Evolutionary conservation across 2,113 vertebrate genomes (phyloP), one percentile per base, ranked within the genome.

Genomic region (Gallinago undulata): DNA sequence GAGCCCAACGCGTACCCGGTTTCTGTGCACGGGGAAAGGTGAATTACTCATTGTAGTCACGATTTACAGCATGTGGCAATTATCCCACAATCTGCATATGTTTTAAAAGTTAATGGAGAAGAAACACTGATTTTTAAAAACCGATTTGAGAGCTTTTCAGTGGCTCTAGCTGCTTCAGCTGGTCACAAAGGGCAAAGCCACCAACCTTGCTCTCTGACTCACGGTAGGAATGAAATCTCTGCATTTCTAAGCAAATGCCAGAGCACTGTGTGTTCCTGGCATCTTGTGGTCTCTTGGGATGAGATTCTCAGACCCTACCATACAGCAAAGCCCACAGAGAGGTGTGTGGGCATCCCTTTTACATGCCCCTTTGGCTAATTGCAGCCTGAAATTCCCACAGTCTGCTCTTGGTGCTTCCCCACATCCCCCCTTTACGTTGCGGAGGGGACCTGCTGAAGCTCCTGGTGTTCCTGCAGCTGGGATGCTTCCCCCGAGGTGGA

Each of bases 91-190:
- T 81, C 85, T 72, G 19, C 5, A 0, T 28, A 10, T n/a, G 39
- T n/a, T 90, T 83, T 74, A 16, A 63, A 85, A 92, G 35, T 56
- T 68, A 75, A 25, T 35, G 77, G 62, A 83, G 85, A 87, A 90
- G 89, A 81, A 81, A 81, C 35, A 30, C 51, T 27, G 33, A 15
- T 48, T 89, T 62, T 31, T 43, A 31, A 72, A 85, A 74, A 59
- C 1, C 39, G 8, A 6, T 73, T 67, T 43, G 48, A 55, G 68
- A 75, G 39, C 27, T 39, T 86, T 48, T 7, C 6, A 10, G n/a
- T 31, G 51, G 24, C 45, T 35, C 15, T 48, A 2, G 66, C 48
- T 75, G 66, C 39, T 47, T 66, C 41, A 30, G 41, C 67, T 62
- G 37, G 78, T 69, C 68, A 31, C 60, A 47, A 13, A 70, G 89